These are phyloP conservation scores for Proteles cristata DNA, from an alignment of 2,113 vertebrate species.

Conservation along the genomic window DNA sequence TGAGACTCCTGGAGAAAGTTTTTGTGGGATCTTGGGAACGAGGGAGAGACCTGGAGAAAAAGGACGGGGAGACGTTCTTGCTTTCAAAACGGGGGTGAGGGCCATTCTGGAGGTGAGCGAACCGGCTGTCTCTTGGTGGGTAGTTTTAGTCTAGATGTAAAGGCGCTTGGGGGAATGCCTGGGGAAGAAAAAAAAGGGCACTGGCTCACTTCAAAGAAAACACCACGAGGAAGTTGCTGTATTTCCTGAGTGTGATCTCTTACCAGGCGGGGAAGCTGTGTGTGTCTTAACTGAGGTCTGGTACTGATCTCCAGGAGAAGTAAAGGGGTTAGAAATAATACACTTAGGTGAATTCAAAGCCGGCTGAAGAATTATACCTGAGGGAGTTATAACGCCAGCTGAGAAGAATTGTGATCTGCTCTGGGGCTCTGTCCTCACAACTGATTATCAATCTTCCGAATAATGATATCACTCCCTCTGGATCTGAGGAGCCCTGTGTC, in stretches of 20 bases:
- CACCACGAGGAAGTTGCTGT: rapidly evolving
- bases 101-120: not conserved
- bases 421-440: not conserved
- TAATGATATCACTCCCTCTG: rapidly evolving
- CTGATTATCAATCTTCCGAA: rapidly evolving
- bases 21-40: rapidly evolving
- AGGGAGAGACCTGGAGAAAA: not conserved
- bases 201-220: not conserved
- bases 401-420: no score
- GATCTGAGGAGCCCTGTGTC: rapidly evolving
- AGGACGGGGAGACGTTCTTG: not conserved
- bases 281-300: rapidly evolving
- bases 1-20: not conserved
- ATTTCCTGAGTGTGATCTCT: rapidly evolving
- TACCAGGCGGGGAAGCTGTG: rapidly evolving
- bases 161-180: not conserved
- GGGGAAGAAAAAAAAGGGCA: no score
- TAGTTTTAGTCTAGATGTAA: not conserved
- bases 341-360: rapidly evolving
- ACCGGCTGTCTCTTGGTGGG: rapidly evolving
- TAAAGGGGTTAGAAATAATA: rapidly evolving
- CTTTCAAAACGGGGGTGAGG: rapidly evolving
- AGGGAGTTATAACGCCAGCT: rapidly evolving
- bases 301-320: rapidly evolving
- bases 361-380: rapidly evolving